These are phyloP conservation scores for Anoplopoma fimbria DNA, from an alignment of 2,113 vertebrate genomes.

Conservation along the genomic window DNA sequence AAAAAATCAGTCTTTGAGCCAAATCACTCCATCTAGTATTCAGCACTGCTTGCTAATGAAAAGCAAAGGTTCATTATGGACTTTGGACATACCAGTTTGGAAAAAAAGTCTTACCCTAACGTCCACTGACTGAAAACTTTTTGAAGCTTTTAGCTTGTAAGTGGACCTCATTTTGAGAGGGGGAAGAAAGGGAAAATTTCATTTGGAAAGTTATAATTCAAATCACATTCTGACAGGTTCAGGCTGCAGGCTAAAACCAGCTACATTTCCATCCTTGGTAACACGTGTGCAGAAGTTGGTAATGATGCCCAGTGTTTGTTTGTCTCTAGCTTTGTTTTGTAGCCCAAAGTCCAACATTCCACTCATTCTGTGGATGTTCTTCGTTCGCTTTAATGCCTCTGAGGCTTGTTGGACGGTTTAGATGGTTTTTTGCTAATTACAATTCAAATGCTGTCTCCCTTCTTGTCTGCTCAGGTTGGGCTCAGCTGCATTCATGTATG, in stretches of 20 bases:
- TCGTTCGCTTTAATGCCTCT: slow-evolving; percentile 36
- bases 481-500: slow-evolving; percentile 18
- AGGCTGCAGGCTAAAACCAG: slow-evolving; percentile 22
- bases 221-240: background rate
- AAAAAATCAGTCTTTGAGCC: background rate
- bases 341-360: slow-evolving; percentile 44
- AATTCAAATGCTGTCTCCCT: slow-evolving; percentile 25
- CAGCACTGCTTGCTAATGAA: background rate
- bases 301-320: slow-evolving; percentile 43
- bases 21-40: background rate
- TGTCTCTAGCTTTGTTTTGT: slow-evolving; percentile 44
- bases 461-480: slow-evolving; percentile 32
- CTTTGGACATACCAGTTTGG: background rate
- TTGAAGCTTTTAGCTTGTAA: background rate
- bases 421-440: slow-evolving; percentile 54
- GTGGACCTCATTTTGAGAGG: background rate
- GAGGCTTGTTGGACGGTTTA: slow-evolving; percentile 32
- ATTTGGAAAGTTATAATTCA: background rate
- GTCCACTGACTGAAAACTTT: background rate
- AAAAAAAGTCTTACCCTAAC: background rate
- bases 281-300: slow-evolving; percentile 31
- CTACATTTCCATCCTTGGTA: slow-evolving; percentile 40
- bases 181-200: background rate
- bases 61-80: background rate
- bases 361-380: slow-evolving; percentile 29